A percentile compares a stretch with the other conserved stretches of the same genome.
Conservation (phyloP, 2,888 invertebrate species). For the Parapristionchus giblindavisi region DNA sequence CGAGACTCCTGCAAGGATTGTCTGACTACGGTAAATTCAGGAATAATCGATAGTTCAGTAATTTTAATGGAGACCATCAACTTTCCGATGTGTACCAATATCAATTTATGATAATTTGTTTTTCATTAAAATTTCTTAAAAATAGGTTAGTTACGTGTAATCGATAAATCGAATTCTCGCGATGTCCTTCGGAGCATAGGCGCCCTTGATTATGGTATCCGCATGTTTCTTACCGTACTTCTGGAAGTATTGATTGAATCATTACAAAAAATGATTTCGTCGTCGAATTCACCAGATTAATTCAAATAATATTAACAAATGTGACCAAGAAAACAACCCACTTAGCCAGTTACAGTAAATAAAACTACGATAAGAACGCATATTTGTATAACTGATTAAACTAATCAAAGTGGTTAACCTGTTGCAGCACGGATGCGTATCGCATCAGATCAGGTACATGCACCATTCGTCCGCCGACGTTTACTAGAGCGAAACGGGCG, state of each 20-base stretch:
- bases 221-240: slow-evolving; percentile 40
- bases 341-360: too few species aligned
- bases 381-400: too few species aligned
- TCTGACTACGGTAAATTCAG: slow-evolving; percentile 5
- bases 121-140: not conserved
- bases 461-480: slow-evolving; percentile 69
- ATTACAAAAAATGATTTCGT: too few species aligned
- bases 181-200: slow-evolving; percentile 38
- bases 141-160: slow-evolving; percentile 29
- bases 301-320: too few species aligned
- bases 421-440: slow-evolving; percentile 68
- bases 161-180: slow-evolving; percentile 37
- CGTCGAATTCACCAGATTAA: too few species aligned
- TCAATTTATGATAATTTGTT: not conserved
- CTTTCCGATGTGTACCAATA: not conserved
- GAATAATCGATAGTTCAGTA: not conserved
- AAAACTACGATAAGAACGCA: too few species aligned
- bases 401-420: too few species aligned
- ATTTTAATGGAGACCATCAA: not conserved
- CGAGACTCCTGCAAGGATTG: slow-evolving; percentile 28
- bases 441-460: slow-evolving; percentile 69
- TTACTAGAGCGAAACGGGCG: slow-evolving; percentile 69
- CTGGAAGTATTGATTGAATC: slow-evolving; percentile 10
- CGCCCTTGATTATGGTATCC: slow-evolving; percentile 33
- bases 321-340: too few species aligned